A percentile compares a stretch with the other conserved stretches of the same genome.
Conservation (phyloP, 2,113 vertebrate species). For the Atherinomorus stipes region DNA sequence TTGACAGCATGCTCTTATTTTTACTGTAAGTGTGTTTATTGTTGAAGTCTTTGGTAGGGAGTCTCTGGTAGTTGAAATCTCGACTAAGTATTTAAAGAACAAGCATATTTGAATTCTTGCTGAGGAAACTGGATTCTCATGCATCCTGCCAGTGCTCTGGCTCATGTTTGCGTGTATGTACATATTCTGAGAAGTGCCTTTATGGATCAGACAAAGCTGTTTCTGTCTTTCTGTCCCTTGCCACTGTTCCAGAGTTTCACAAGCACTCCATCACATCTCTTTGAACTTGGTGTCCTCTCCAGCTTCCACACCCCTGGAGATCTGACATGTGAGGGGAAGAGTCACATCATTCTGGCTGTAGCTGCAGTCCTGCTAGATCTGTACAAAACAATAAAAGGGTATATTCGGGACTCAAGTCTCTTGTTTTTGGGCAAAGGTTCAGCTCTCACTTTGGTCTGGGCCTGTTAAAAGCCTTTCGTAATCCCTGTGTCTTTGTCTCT, state of each 20-base stretch:
- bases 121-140: neutral
- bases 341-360: slow-evolving; percentile 37
- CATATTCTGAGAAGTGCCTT: slow-evolving; percentile 20
- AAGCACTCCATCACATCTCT: slow-evolving; percentile 58
- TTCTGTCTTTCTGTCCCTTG: slow-evolving; percentile 10
- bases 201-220: slow-evolving; percentile 24
- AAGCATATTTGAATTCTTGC: slow-evolving; percentile 6
- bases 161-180: slow-evolving; percentile 27
- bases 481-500: slow-evolving; percentile 66
- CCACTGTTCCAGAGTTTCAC: slow-evolving; percentile 50
- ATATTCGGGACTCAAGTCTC: slow-evolving; percentile 33
- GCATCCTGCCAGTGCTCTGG: slow-evolving; percentile 5
- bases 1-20: too few species aligned
- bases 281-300: slow-evolving; percentile 47
- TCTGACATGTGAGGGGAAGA: slow-evolving; percentile 57
- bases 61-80: neutral
- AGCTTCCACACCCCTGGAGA: slow-evolving; percentile 42
- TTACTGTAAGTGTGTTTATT: neutral
- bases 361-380: slow-evolving; percentile 41
- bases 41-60: neutral
- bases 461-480: slow-evolving; percentile 74
- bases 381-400: slow-evolving; percentile 28
- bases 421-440: slow-evolving; percentile 64
- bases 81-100: neutral
- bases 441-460: slow-evolving; percentile 31